Evolutionary conservation across 2,888 invertebrate species (phyloP).

Genomic region (Epirrita christyi): DNA sequence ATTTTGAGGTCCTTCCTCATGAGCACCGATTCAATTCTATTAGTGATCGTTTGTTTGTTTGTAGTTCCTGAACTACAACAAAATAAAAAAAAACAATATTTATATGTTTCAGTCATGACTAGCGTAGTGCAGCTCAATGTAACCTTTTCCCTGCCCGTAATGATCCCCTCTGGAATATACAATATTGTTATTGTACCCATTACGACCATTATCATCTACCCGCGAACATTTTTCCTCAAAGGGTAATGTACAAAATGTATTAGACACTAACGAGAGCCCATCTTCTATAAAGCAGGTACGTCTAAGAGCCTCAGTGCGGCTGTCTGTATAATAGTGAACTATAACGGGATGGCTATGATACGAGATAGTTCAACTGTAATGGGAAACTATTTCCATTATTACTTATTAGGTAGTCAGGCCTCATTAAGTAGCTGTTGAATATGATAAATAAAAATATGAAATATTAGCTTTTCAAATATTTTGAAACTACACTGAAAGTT

Average conservation of each 20-base stretch:
- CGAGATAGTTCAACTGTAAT: neutral
- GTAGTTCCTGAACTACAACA: neutral
- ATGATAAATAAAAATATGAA: neutral
- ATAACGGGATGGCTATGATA: neutral
- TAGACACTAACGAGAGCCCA: slow-evolving; percentile 38
- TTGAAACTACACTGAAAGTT: too few relatives aligned
- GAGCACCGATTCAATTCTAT: too few relatives aligned
- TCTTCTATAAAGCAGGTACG: slow-evolving; percentile 35
- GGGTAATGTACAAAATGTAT: slow-evolving; percentile 39
- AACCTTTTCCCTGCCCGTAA: slow-evolving; percentile 11
- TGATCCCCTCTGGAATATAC: slow-evolving; percentile 13
- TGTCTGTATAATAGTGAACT: neutral
- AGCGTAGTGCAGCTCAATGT: neutral
- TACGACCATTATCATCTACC: slow-evolving; percentile 33
- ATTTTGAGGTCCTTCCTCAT: too few relatives aligned
- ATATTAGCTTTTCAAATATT: too few relatives aligned
- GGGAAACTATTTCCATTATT: neutral
- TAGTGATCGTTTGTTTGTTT: neutral
- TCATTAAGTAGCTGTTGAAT: neutral
- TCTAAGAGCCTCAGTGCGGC: slow-evolving; percentile 8
- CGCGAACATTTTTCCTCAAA: slow-evolving; percentile 38
- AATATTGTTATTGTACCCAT: slow-evolving; percentile 28
- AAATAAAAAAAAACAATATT: too few relatives aligned
- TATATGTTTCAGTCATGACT: too few relatives aligned
- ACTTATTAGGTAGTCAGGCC: neutral